Evolutionary conservation across 2,797 vertebrate genomes (phyloP), one percentile per base, ranked within the genome.

Genomic region (Sebastes aleutianus): DNA sequence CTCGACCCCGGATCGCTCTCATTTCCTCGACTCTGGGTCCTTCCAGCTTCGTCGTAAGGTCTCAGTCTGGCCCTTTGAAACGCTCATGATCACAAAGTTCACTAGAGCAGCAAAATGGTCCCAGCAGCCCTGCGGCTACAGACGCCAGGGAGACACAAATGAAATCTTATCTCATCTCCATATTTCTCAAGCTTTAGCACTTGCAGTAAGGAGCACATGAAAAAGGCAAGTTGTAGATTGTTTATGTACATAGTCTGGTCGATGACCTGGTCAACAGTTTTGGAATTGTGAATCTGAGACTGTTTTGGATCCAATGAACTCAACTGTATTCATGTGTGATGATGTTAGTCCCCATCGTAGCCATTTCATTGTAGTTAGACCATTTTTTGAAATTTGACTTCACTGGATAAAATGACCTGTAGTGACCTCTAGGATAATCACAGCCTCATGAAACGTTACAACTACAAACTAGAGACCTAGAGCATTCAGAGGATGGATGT

Each of bases 21-120:
- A 82, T 91, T 92, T 91, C 88, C 87, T 89, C 4, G 70, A 62
- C 82, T 79, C 54, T 8, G 59, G 66, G 29, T 82, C 70, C 68
- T 76, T 59, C 14, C 2, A 63, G 68, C 71, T 76, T 67, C 63
- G 83, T 87, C 87, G 53, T 72, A 6, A 75, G 59, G 53, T 80
- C 85, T 81, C 72, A 82, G 79, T 85, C 76, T 26, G 65, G 70
- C 70, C 58, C 65, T 82, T 77, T 85, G 59, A 88, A 90, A 86
- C 24, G 32, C 76, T 88, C 86, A 70, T 86, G 83, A 93, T 89
- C 89, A 68, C 83, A 80, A 85, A 91, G 87, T 65, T 83, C 78
- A 77, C 43, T 58, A 31, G 83, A 85, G 89, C 87, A 74, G 86
- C 83, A 86, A 92, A 43, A 87, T 69, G 66, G 76, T 80, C 68